A percentile compares a stretch with the other conserved stretches of the same genome.
These are phyloP conservation scores for Laterallus jamaicensis DNA, from an alignment of 2,113 vertebrate genomes.

Conservation along the genomic window DNA sequence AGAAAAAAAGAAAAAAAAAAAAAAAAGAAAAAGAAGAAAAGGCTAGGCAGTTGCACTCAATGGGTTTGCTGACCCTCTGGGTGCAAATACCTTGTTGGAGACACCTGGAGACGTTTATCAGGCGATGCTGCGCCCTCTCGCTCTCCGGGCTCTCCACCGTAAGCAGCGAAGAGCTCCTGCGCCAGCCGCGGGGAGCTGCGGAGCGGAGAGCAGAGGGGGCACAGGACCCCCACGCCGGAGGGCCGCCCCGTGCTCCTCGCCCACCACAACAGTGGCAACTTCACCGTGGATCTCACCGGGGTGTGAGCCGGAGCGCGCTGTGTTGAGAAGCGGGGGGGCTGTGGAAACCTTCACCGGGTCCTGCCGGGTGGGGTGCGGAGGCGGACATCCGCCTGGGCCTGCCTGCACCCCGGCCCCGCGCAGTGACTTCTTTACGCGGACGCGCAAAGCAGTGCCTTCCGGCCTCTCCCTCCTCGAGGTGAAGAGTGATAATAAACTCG, in stretches of 20 bases:
- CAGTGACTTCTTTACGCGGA: neutral
- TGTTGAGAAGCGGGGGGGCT: neutral
- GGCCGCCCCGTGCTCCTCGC: neutral
- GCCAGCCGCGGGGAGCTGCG: neutral
- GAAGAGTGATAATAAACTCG: neutral
- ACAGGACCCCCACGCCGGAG: neutral
- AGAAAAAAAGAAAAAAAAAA: neutral
- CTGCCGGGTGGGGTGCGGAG: neutral
- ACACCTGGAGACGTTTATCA: neutral
- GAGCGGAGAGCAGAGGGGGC: neutral
- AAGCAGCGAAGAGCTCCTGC: neutral
- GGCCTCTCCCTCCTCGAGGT: neutral
- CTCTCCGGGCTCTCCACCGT: neutral
- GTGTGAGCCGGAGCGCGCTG: accelerated
- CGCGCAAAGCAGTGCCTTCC: neutral
- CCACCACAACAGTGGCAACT: neutral
- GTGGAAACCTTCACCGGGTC: accelerated
- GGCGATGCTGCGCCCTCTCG: neutral
- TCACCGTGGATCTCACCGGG: neutral
- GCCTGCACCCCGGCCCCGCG: neutral
- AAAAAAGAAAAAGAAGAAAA: no score
- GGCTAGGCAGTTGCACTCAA: neutral
- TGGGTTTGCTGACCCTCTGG: neutral
- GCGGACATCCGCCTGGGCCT: neutral
- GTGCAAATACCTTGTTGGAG: neutral